Percentiles rank a stretch among this genome's conserved stretches.
Evolutionary conservation across 2,888 invertebrate genomes (phyloP).

Genomic region (Serrognathus titanus): DNA sequence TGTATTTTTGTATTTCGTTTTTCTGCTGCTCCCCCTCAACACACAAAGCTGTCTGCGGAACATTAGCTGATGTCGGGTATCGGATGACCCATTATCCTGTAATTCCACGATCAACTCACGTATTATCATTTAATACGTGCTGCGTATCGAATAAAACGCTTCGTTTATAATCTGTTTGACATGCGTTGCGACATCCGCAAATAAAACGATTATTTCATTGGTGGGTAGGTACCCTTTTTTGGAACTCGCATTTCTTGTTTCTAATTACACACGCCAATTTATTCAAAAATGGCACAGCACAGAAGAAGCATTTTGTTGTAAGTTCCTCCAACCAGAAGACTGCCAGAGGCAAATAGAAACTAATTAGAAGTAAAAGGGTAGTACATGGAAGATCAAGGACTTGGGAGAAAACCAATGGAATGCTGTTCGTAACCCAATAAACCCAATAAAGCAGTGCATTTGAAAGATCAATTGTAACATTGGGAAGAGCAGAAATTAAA

Average conservation of each 20-base stretch:
- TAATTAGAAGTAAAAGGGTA: too few relatives aligned
- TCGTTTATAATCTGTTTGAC: conserved; percentile 29
- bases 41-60: conserved; percentile 17
- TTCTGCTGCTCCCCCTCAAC: not conserved
- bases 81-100: conserved; percentile 31
- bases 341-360: too few relatives aligned
- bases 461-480: too few relatives aligned
- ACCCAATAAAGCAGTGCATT: too few relatives aligned
- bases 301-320: too few relatives aligned
- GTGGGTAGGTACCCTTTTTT: not conserved
- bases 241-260: not conserved
- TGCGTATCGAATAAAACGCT: conserved; percentile 27
- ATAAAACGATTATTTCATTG: not conserved
- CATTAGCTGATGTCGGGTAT: conserved; percentile 29
- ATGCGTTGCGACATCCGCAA: conserved; percentile 21
- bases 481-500: too few relatives aligned
- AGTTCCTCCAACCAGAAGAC: too few relatives aligned
- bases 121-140: conserved; percentile 28
- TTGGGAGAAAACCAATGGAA: too few relatives aligned
- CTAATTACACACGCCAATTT: too few relatives aligned
- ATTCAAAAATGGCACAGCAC: too few relatives aligned
- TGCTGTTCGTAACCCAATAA: too few relatives aligned
- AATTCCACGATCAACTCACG: conserved; percentile 32
- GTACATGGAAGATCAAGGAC: too few relatives aligned
- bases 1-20: conserved; percentile 1